Evolutionary conservation across 2,113 vertebrate species (phyloP).

Genomic region (Esox niger): DNA sequence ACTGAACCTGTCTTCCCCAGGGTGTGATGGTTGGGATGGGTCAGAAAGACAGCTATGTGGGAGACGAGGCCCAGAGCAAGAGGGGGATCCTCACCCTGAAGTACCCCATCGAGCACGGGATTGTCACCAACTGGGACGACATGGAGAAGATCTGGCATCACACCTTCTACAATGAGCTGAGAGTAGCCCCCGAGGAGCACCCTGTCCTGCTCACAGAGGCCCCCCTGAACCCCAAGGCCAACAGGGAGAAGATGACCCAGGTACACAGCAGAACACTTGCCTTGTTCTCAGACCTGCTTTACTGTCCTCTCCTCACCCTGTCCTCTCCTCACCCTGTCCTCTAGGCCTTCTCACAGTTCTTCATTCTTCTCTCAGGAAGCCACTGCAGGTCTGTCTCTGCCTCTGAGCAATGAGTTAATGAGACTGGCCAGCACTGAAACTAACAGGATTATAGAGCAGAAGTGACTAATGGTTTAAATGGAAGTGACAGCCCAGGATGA

Average conservation of each 20-base stretch:
- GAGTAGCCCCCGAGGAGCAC: constrained; percentile 96
- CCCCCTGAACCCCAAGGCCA: constrained; percentile 93
- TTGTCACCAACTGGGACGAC: constrained; percentile 98
- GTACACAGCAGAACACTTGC: constrained; percentile 25
- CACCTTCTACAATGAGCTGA: constrained; percentile 98
- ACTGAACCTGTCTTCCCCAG: constrained; percentile 60
- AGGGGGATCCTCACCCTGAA: constrained; percentile 97
- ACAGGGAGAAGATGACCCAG: constrained; percentile 99
- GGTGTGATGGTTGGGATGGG: constrained; percentile 99
- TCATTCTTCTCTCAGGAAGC: constrained; percentile 72
- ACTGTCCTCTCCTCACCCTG: constrained; percentile 32
- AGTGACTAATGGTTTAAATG: no score
- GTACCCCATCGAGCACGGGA: constrained; percentile 96
- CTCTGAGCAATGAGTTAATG: not conserved
- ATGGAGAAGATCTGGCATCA: constrained; percentile 99
- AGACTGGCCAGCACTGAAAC: no score
- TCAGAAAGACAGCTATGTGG: constrained; percentile 97
- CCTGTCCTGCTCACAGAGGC: constrained; percentile 96
- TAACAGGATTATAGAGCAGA: no score
- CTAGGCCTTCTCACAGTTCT: constrained; percentile 56
- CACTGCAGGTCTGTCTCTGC: constrained; percentile 38
- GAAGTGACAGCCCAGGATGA: no score
- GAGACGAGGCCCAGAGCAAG: constrained; percentile 98
- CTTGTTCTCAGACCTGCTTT: constrained; percentile 15
- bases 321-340: constrained; percentile 30